Percentiles rank a stretch among this genome's conserved stretches.
phyloP scores from a whole-genome alignment of 2,888 invertebrate species.

The Galeruca laticollis region DNA sequence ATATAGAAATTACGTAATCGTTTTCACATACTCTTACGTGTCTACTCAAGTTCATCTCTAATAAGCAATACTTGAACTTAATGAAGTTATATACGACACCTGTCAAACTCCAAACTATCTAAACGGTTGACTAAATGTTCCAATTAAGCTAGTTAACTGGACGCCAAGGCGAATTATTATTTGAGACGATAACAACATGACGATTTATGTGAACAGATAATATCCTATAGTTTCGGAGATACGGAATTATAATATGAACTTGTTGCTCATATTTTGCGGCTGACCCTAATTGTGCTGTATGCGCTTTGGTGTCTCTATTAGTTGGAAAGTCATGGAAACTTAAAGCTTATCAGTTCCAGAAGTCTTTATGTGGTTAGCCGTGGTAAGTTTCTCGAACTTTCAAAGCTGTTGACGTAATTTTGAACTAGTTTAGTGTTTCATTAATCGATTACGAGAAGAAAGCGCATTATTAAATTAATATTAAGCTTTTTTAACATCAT shows the following conservation, averaged over 20 bases:
- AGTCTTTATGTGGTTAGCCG: constrained; percentile 24
- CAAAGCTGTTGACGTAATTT: background rate
- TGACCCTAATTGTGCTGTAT: constrained; percentile 31
- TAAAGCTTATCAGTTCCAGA: constrained; percentile 31
- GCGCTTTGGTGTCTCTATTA: constrained; percentile 29
- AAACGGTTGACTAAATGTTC: background rate
- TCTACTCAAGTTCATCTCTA: background rate
- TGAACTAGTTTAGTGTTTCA: background rate
- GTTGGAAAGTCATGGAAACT: constrained; percentile 31
- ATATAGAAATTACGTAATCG: no score
- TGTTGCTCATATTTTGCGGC: constrained; percentile 49
- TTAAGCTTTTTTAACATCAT: background rate
- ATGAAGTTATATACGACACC: background rate
- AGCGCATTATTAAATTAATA: background rate
- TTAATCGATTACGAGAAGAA: background rate
- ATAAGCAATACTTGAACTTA: background rate
- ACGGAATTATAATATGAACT: constrained; percentile 49
- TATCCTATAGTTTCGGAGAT: constrained; percentile 48
- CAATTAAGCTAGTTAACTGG: constrained; percentile 1
- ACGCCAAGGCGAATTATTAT: constrained; percentile 52
- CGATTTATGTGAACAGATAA: constrained; percentile 53
- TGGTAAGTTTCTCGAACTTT: constrained; percentile 1
- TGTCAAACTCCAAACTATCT: constrained; percentile 4
- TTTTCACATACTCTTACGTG: background rate
- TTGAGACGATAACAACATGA: constrained; percentile 49